A percentile compares a stretch with the other conserved stretches of the same genome.
These are phyloP conservation scores for Chaetops frenatus DNA, from an alignment of 2,113 vertebrate species.

Conservation along the genomic window DNA sequence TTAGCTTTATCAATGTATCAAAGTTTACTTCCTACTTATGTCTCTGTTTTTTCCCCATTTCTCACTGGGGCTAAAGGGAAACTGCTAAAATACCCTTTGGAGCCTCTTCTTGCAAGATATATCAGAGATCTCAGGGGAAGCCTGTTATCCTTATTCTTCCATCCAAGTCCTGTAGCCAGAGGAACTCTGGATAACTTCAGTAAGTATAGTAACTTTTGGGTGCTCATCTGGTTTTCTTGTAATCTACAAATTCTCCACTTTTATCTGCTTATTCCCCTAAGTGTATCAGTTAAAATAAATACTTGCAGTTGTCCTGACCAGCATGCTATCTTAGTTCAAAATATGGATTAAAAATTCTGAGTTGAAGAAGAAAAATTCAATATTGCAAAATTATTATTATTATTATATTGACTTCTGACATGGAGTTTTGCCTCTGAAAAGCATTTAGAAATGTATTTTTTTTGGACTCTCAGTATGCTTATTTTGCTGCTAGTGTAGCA, in stretches of 20 bases:
- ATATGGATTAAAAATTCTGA: not conserved
- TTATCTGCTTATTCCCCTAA: not conserved
- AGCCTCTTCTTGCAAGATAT: not conserved
- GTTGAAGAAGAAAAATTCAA: not conserved
- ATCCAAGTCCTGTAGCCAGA: not conserved
- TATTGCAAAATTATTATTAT: not conserved
- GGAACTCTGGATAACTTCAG: not conserved
- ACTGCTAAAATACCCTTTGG: not conserved
- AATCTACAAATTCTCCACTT: not conserved
- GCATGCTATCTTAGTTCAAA: not conserved
- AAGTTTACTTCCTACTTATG: not conserved
- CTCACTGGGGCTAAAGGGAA: not conserved
- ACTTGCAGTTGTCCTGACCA: not conserved
- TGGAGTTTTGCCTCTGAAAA: not conserved
- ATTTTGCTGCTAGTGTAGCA: conserved; percentile 60
- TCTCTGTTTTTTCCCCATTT: not conserved
- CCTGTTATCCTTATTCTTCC: not conserved
- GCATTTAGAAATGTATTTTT: not conserved
- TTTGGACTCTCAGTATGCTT: not conserved
- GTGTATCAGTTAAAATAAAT: not conserved
- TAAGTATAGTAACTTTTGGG: not conserved
- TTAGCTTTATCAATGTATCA: not conserved
- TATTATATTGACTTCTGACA: not conserved
- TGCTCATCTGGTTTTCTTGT: not conserved
- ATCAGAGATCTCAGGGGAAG: not conserved